Percentiles rank a stretch among this genome's conserved stretches.
Conservation (phyloP, 2,113 vertebrate genomes). For the Sinosuthora webbiana region DNA sequence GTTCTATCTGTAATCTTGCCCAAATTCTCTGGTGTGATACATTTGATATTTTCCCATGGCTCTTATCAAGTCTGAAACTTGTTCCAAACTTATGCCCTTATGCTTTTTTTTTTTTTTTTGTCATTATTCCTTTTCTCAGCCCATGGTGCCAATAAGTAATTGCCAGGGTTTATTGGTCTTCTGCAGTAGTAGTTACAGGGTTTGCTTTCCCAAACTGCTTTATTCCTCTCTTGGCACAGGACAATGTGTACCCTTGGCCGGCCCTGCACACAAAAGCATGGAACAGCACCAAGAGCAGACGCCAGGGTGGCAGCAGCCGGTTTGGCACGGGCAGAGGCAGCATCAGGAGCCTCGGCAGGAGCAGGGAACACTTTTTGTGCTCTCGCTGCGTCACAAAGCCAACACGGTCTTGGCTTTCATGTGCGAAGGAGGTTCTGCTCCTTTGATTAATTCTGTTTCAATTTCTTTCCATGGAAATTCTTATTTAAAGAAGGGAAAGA, state of each 20-base stretch:
- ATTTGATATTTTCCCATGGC: not conserved
- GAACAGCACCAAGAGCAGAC: not conserved
- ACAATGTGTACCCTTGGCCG: not conserved
- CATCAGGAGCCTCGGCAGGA: constrained; percentile 50
- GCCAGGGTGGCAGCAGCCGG: not conserved
- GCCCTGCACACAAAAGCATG: not conserved
- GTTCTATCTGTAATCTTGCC: not conserved
- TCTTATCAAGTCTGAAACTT: not conserved
- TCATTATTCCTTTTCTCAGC: not conserved
- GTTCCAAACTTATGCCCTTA: not conserved
- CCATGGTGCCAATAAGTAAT: not conserved
- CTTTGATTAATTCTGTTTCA: constrained; percentile 48
- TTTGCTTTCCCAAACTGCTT: constrained; percentile 17
- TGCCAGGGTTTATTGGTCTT: not conserved
- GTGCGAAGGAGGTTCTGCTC: not conserved
- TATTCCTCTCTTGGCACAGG: constrained; percentile 9
- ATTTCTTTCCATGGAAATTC: constrained; percentile 23
- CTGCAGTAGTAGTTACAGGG: not conserved
- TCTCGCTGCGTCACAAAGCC: not conserved
- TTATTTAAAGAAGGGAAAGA: not conserved
- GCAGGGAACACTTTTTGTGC: not conserved
- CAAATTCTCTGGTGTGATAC: not conserved
- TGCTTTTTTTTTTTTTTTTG: not conserved
- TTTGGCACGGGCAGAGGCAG: not conserved
- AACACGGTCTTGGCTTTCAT: not conserved